Base-by-base conservation (phyloP, 1,140 invertebrate species). In the Drosophila pandora region DNA sequence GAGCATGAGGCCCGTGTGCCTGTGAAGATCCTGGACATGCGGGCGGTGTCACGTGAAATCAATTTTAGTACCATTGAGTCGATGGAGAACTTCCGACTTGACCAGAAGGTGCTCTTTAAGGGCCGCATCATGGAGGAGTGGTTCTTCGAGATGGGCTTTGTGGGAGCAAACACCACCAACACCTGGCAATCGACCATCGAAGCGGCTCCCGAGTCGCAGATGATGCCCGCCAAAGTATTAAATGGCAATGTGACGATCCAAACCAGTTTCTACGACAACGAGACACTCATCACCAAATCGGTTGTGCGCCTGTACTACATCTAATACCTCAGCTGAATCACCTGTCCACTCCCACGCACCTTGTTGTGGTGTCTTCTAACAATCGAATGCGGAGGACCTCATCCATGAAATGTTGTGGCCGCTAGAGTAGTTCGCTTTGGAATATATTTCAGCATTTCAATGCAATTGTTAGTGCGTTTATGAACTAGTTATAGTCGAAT, bases 61-160 rank as follows among this genome's bases (percentile, higher is more conserved):
- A 99, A 99, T 93, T 99, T 99, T 92, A 99, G 98, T 83, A 99
- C 99, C 22, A 94, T 96, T 52, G 97, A 99, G 92, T 94, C 96
- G 9, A 98, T 99, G 95, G 97, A 99, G 78, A 97, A 98, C 91
- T 99, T 99, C 93, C 93, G 98, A 79, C 93, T 99, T 48, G 98
- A 99, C 92, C 99, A 99, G 92, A 97, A 97, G 92, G 95, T 96
- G 5, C 92, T 96, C 30, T 96, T 96, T 91, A 96, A 96, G 91
- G 96, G 96, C 1, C 93, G 96, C 60, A 96, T 96, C 85, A 93
- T 97, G 72, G 97, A 98, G 93, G 98, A 99, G 93, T 99, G 99
- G 99, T 97, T 97, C 92, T 99, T 99, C 93, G 98, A 99, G 91
- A 99, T 99, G 95, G 99, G 99, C 41, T 99, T 98, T 93, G 98